phyloP scores from a whole-genome alignment of 2,113 vertebrate species.

The Phyllostomus discolor region DNA sequence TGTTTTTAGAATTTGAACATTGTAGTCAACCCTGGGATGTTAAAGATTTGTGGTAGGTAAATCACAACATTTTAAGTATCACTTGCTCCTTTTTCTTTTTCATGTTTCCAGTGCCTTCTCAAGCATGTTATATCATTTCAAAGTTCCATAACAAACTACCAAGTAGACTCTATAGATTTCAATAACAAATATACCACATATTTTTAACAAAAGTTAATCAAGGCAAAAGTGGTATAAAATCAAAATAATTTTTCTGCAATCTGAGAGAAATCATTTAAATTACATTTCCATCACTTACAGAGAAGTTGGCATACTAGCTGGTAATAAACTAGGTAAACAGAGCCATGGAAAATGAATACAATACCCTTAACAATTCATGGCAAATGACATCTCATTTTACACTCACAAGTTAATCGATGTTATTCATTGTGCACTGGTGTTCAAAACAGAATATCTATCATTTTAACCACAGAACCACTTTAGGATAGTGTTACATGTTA shows the following conservation, averaged over 20 bases:
- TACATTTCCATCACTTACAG: constrained; percentile 63
- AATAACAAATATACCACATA: constrained; percentile 48
- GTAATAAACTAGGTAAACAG: constrained; percentile 57
- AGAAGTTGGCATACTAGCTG: constrained; percentile 32
- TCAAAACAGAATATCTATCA: not conserved
- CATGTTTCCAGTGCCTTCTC: constrained; percentile 21
- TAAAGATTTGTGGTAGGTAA: constrained; percentile 5
- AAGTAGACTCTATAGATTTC: constrained; percentile 28
- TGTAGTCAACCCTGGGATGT: constrained; percentile 45
- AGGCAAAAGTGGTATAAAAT: constrained; percentile 61
- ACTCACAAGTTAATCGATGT: constrained; percentile 16
- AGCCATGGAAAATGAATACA: constrained; percentile 48
- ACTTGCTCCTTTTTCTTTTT: not conserved
- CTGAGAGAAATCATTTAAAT: constrained; percentile 73
- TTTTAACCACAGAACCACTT: constrained; percentile 18
- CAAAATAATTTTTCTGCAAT: constrained; percentile 61
- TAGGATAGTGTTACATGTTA: not conserved
- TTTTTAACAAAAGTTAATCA: constrained; percentile 51
- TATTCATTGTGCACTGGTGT: constrained; percentile 23
- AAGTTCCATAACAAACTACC: constrained; percentile 5
- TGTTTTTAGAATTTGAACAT: constrained; percentile 56
- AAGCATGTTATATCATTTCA: not conserved
- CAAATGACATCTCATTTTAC: constrained; percentile 41
- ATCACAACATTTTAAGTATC: constrained; percentile 35
- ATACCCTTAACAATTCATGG: constrained; percentile 14